phyloP scores from a whole-genome alignment of 1,140 invertebrate genomes.

The Heliothis virescens region DNA sequence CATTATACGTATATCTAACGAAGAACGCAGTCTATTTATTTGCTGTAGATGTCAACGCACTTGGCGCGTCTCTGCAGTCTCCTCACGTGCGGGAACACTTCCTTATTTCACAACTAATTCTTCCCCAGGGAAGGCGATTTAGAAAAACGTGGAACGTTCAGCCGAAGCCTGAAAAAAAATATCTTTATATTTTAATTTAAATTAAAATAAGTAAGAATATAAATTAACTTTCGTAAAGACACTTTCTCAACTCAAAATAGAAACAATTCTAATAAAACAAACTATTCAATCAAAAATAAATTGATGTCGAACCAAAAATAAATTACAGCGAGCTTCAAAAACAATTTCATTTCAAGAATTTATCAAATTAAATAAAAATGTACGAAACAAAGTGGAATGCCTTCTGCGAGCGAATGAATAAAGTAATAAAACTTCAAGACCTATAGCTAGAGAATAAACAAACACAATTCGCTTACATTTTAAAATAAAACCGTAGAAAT shows the following conservation, averaged over 20 bases:
- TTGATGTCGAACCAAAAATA: too few relatives aligned
- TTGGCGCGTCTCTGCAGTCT: not conserved
- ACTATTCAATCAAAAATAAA: too few relatives aligned
- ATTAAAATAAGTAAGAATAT: not conserved
- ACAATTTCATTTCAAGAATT: too few relatives aligned
- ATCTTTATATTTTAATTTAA: not conserved
- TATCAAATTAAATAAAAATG: too few relatives aligned
- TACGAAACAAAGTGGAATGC: not conserved
- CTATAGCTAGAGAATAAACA: slow-evolving; percentile 22
- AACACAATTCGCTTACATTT: slow-evolving; percentile 26
- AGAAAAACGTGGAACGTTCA: slow-evolving; percentile 3
- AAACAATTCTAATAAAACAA: too few relatives aligned
- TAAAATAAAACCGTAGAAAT: slow-evolving; percentile 31
- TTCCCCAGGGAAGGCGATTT: slow-evolving; percentile 12
- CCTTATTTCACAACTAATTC: slow-evolving; percentile 28
- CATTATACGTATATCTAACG: too few relatives aligned
- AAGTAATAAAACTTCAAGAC: slow-evolving; percentile 26
- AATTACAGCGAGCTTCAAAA: too few relatives aligned
- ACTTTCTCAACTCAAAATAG: too few relatives aligned
- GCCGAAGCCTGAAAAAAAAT: not conserved
- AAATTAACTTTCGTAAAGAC: too few relatives aligned
- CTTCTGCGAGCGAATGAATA: slow-evolving; percentile 19
- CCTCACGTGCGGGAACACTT: not conserved
- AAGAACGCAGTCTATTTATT: not conserved
- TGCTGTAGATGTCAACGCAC: slow-evolving; percentile 22